Percentiles rank a stretch among this genome's conserved stretches.
These are phyloP conservation scores for Ramphastos sulfuratus DNA, from an alignment of 2,113 vertebrate species.

Conservation along the genomic window DNA sequence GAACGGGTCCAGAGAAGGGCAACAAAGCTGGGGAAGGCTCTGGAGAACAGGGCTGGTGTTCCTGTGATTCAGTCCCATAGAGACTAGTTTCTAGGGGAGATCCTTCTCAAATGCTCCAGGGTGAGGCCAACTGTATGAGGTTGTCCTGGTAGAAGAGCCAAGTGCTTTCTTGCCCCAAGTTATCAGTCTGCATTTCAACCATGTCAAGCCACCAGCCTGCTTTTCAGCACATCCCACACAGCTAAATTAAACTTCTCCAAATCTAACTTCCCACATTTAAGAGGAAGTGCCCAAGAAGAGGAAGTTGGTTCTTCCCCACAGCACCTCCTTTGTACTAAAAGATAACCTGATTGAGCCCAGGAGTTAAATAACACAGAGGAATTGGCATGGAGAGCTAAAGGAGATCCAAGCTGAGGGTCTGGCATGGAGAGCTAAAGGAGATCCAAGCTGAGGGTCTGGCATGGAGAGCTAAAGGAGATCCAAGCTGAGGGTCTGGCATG, in stretches of 20 bases:
- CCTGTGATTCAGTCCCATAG: too few species aligned
- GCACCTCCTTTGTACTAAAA: background rate
- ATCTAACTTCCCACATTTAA: background rate
- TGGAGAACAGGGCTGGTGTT: too few species aligned
- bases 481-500: too few species aligned
- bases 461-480: too few species aligned
- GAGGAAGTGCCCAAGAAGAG: background rate
- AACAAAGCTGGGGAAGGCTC: too few species aligned
- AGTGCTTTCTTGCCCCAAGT: background rate
- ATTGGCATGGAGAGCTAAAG: background rate
- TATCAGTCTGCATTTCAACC: background rate
- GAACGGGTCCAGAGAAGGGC: too few species aligned
- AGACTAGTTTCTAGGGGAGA: background rate
- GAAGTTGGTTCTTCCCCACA: fast-evolving
- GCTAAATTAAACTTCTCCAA: background rate
- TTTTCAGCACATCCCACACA: background rate
- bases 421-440: background rate
- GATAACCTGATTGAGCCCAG: background rate
- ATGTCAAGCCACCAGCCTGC: background rate
- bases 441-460: background rate
- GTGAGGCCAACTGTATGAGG: background rate
- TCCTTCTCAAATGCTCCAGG: background rate
- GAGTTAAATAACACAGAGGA: background rate
- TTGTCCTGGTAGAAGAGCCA: background rate
- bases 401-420: too few species aligned